Evolutionary conservation across 2,797 vertebrate genomes (phyloP).

Genomic region (Lepilemur septentrionalis): DNA sequence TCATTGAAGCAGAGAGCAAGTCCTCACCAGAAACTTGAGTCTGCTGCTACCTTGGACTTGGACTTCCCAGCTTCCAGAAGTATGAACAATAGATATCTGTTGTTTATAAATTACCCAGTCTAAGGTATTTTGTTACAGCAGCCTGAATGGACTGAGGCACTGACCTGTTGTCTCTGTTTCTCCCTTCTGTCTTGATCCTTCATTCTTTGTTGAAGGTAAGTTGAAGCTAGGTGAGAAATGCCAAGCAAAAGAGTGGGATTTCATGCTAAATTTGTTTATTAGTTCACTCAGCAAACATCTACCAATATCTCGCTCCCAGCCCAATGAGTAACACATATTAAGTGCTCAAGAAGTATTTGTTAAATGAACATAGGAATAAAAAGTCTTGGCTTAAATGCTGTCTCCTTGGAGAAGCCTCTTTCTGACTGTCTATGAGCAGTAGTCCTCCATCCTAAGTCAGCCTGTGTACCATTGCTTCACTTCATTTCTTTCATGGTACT

Average conservation of each 20-base stretch:
- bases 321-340: background rate
- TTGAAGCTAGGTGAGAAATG: background rate
- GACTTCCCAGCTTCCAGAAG: background rate
- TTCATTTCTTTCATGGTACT: background rate
- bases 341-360: background rate
- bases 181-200: background rate
- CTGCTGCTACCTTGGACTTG: background rate
- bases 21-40: background rate
- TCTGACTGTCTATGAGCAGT: background rate
- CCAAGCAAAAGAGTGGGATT: conserved; percentile 11
- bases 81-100: background rate
- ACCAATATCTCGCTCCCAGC: background rate
- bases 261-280: background rate
- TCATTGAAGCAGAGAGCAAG: background rate
- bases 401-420: background rate
- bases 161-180: background rate
- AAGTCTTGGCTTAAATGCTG: background rate
- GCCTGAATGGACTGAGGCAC: background rate
- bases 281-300: background rate
- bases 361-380: background rate
- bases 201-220: background rate
- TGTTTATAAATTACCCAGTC: background rate
- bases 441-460: background rate
- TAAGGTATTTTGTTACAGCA: background rate
- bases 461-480: background rate